Conservation (phyloP, 2,113 vertebrate species). For the Corvus cornix region DNA sequence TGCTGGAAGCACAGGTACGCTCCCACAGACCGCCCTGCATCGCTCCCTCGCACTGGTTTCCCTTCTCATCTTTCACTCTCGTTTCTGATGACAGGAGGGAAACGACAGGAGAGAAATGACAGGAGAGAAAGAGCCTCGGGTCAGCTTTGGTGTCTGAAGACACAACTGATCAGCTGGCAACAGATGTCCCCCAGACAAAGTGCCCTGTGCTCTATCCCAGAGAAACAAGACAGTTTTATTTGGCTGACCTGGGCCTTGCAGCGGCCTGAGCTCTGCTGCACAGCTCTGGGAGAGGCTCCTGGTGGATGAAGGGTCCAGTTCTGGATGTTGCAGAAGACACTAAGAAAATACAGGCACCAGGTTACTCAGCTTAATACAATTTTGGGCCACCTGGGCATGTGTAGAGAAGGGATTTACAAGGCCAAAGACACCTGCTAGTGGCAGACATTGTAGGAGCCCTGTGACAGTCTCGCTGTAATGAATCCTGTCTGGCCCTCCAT, state of each 20-base stretch:
- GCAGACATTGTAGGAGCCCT: background rate
- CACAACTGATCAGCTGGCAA: background rate
- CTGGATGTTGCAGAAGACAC: background rate
- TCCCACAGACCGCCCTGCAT: rapidly evolving
- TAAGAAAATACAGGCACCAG: background rate
- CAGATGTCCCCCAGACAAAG: background rate
- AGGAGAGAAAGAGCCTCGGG: background rate
- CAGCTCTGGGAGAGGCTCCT: background rate
- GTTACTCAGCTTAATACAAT: background rate
- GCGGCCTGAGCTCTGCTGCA: background rate
- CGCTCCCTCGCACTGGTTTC: background rate
- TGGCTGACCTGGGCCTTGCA: background rate
- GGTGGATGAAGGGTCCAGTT: background rate
- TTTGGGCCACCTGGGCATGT: background rate
- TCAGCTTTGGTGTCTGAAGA: background rate
- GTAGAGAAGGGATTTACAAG: background rate
- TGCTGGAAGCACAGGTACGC: background rate
- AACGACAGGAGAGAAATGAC: background rate
- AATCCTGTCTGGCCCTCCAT: background rate
- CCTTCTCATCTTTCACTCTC: background rate
- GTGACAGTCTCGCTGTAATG: background rate
- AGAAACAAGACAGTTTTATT: background rate
- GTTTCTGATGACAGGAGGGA: background rate
- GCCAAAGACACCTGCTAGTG: background rate
- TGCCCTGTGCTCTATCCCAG: background rate